Conservation (phyloP, 2,888 invertebrate species). For the Drosophila setosimentum region DNA sequence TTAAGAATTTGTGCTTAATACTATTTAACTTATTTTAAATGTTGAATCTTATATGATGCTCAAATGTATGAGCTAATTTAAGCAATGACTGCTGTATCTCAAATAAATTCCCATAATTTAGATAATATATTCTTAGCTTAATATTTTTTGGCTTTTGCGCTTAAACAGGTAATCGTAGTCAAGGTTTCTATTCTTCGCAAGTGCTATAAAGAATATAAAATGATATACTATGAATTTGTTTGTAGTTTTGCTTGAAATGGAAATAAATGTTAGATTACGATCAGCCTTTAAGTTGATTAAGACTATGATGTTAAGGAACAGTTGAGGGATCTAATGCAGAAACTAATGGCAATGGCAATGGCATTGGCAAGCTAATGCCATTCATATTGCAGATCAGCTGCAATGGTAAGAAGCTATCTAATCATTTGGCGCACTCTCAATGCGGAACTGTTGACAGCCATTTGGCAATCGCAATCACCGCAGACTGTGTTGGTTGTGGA, state of each 20-base stretch:
- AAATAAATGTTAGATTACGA: neutral
- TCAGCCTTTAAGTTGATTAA: neutral
- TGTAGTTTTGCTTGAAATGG: neutral
- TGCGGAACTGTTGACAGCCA: slow-evolving; percentile 51
- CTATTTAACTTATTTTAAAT: neutral
- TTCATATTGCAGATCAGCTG: slow-evolving; percentile 4
- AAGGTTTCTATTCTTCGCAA: neutral
- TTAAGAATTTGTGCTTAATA: neutral
- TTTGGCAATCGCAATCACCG: slow-evolving; percentile 53
- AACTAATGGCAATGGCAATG: neutral
- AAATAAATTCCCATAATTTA: neutral
- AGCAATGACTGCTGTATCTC: neutral
- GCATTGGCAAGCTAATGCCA: neutral
- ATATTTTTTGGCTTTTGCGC: no score
- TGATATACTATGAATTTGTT: neutral
- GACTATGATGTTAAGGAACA: neutral
- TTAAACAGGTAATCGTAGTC: neutral
- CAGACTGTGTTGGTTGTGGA: slow-evolving; percentile 28
- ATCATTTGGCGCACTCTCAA: slow-evolving; percentile 33
- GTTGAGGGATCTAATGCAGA: neutral
- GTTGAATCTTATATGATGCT: neutral
- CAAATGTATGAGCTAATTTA: neutral
- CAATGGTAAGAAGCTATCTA: neutral
- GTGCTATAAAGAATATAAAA: neutral
- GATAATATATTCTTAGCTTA: neutral